Conservation (phyloP, 2,113 vertebrate species). For the Tyrannus savana region DNA sequence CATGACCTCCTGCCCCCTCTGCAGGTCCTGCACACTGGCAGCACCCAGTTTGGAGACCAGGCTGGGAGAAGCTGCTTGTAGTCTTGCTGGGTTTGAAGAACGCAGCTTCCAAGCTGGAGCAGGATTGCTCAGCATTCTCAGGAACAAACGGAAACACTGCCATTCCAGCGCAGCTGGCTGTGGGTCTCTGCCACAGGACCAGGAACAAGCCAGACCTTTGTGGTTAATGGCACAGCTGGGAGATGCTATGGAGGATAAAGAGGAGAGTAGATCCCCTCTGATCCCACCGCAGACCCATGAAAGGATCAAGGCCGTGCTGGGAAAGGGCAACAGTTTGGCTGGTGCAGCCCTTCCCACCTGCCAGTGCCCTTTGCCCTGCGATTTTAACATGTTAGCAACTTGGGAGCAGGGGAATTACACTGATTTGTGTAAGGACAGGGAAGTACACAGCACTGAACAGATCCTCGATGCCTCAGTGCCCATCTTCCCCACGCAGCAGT, state of each 20-base stretch:
- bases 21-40: background rate
- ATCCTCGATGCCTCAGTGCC: background rate
- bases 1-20: background rate
- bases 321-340: background rate
- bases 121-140: background rate
- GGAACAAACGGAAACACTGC: background rate
- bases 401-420: background rate
- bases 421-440: background rate
- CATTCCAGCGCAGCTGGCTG: rapidly evolving
- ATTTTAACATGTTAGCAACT: background rate
- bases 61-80: background rate
- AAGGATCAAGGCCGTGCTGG: rapidly evolving
- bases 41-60: background rate
- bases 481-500: background rate
- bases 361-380: background rate
- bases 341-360: background rate
- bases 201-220: background rate
- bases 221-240: background rate
- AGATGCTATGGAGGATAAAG: background rate
- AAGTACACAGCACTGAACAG: background rate
- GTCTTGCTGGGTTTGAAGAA: background rate
- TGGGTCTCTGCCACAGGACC: rapidly evolving
- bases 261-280: background rate
- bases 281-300: background rate
- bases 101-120: background rate